phyloP scores from a whole-genome alignment of 2,888 invertebrate genomes.

The Cactoblastis cactorum region DNA sequence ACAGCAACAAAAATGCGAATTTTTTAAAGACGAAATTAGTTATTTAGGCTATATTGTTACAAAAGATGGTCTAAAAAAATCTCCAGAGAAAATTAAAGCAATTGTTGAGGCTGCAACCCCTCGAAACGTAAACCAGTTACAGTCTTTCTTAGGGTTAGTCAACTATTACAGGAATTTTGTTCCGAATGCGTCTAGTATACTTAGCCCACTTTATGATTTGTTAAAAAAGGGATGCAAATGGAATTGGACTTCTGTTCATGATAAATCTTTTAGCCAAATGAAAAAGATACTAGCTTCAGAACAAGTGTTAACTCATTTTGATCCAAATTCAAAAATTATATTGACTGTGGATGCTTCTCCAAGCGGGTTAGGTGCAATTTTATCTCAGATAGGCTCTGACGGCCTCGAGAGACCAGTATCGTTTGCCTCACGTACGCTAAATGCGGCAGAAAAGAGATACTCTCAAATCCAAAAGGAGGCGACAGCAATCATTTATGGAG shows the following conservation, averaged over 20 bases:
- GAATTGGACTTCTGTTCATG: background rate
- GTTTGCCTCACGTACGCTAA: background rate
- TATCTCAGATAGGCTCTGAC: background rate
- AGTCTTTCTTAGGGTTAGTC: background rate
- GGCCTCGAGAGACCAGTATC: background rate
- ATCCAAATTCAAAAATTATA: background rate
- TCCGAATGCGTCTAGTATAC: background rate
- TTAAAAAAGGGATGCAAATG: background rate
- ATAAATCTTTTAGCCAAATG: background rate
- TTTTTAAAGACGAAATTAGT: background rate
- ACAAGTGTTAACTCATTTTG: background rate
- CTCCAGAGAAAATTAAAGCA: background rate
- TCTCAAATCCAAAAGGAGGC: conserved; percentile 3
- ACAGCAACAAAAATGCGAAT: background rate
- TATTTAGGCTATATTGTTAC: background rate
- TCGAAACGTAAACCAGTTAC: background rate
- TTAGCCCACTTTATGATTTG: background rate
- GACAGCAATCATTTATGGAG: background rate
- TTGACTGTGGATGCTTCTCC: background rate
- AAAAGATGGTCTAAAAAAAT: background rate
- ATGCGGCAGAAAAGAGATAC: background rate
- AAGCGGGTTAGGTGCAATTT: background rate
- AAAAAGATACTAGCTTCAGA: background rate
- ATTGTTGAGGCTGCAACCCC: background rate
- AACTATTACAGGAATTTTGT: background rate